Conservation (phyloP, 2,888 invertebrate species). For the Notodonta dromedarius region DNA sequence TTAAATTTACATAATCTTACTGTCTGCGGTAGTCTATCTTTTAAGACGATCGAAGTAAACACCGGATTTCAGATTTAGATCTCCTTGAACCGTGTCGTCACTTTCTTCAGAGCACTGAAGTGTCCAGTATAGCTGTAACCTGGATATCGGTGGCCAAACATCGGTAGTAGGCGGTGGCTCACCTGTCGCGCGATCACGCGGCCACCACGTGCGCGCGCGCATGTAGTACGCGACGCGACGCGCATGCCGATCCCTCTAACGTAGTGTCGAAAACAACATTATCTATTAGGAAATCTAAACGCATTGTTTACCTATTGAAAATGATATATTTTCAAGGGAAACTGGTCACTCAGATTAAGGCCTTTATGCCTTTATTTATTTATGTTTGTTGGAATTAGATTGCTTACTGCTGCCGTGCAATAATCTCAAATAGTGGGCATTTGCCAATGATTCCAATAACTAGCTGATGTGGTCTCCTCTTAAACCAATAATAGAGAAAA, state of each 20-base stretch:
- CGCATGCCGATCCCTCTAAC: conserved; percentile 38
- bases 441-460: too few species aligned
- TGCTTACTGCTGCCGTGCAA: too few species aligned
- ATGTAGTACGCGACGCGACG: conserved; percentile 44
- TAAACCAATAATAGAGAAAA: background rate
- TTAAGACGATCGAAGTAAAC: background rate
- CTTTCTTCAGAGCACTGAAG: background rate
- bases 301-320: background rate
- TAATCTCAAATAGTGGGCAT: background rate
- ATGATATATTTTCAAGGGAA: background rate
- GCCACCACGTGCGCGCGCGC: conserved; percentile 59
- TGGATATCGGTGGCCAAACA: conserved; percentile 33
- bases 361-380: background rate
- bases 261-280: conserved; percentile 44
- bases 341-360: background rate
- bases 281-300: conserved; percentile 34
- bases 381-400: too few species aligned
- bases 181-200: conserved; percentile 63
- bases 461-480: too few species aligned
- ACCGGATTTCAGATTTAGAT: background rate
- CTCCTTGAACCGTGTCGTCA: background rate
- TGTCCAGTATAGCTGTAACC: conserved; percentile 20
- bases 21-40: background rate
- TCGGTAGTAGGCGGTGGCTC: conserved; percentile 40
- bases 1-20: background rate